These are phyloP conservation scores for Anableps anableps DNA, from an alignment of 2,797 vertebrate species.

Conservation along the genomic window DNA sequence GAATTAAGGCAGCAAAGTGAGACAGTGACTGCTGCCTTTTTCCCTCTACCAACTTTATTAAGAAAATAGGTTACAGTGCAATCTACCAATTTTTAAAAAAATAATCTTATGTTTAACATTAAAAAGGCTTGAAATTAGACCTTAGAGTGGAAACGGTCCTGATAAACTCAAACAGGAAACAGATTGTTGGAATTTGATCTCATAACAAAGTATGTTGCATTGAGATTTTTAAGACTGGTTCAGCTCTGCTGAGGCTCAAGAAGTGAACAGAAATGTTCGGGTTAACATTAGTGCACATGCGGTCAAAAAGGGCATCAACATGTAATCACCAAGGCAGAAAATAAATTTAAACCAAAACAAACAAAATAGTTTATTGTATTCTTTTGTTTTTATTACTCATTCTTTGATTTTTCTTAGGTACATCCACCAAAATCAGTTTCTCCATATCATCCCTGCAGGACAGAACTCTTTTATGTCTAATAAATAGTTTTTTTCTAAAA, in stretches of 20 bases:
- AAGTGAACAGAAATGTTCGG: not conserved
- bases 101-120: no score
- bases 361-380: no score
- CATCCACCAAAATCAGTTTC: no score
- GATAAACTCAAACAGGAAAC: conserved; percentile 11
- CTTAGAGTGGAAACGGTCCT: not conserved
- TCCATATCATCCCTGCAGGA: no score
- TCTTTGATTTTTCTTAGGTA: no score
- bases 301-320: not conserved
- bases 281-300: not conserved
- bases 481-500: not conserved
- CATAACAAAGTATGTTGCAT: not conserved
- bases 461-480: no score
- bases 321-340: no score
- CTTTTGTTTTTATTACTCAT: no score
- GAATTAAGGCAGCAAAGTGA: conserved; percentile 78
- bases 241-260: not conserved
- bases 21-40: conserved; percentile 56
- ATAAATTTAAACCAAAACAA: no score
- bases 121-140: no score
- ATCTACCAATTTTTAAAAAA: conserved; percentile 47
- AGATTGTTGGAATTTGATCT: not conserved
- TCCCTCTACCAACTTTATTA: conserved; percentile 54
- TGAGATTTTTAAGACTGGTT: not conserved
- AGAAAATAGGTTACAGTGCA: conserved; percentile 42